Evolutionary conservation across 2,888 invertebrate species (phyloP).

Genomic region (Melipona beecheii): DNA sequence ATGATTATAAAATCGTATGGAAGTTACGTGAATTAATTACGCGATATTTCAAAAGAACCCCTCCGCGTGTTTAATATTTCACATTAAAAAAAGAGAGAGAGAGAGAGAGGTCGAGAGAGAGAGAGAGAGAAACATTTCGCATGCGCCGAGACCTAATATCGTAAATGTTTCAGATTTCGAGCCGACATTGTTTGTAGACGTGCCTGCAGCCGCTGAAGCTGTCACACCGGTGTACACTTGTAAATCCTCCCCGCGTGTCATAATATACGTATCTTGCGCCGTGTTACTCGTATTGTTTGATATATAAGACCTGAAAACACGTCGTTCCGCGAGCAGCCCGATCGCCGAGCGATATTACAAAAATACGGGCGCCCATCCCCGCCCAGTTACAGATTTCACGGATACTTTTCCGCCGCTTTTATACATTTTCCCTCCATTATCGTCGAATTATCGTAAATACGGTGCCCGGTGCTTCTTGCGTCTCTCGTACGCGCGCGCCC

Average conservation of each 20-base stretch:
- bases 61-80: not conserved
- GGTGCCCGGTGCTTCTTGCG: slow-evolving; percentile 5
- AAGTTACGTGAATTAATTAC: not conserved
- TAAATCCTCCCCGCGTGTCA: not conserved
- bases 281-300: not conserved
- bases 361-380: not conserved
- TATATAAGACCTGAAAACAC: slow-evolving; percentile 3
- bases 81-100: not conserved
- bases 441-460: slow-evolving; percentile 26
- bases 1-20: not conserved
- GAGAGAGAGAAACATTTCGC: not conserved
- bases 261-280: not conserved
- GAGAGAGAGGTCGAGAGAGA: no score
- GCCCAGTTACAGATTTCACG: not conserved
- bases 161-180: slow-evolving; percentile 1
- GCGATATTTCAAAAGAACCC: not conserved
- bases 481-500: not conserved
- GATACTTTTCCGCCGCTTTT: not conserved
- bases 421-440: slow-evolving; percentile 9
- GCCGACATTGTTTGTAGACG: slow-evolving; percentile 1
- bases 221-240: not conserved
- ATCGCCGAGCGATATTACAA: not conserved
- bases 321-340: not conserved
- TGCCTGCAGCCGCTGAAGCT: not conserved
- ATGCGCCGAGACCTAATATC: not conserved